phyloP scores from a whole-genome alignment of 2,113 vertebrate species.

The Motacilla tschutschensis region DNA sequence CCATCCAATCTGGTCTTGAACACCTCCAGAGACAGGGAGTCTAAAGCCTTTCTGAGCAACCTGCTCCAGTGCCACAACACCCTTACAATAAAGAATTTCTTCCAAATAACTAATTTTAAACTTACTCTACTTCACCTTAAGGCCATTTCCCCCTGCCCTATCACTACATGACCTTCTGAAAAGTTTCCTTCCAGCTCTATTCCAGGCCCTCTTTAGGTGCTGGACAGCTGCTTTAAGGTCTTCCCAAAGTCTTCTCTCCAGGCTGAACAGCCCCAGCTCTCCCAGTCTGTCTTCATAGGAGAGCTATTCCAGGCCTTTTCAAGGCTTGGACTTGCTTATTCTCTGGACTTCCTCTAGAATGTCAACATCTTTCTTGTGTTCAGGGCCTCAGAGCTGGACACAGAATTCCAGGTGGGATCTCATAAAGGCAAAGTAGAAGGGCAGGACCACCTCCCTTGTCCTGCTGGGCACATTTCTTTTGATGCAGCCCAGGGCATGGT shows the following conservation, averaged over 20 bases:
- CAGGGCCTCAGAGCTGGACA: not conserved
- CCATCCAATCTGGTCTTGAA: not conserved
- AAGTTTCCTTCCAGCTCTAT: not conserved
- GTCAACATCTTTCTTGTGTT: not conserved
- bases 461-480: not conserved
- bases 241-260: not conserved
- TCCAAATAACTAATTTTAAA: not conserved
- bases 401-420: not conserved
- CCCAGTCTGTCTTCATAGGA: not conserved
- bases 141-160: not conserved
- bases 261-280: not conserved
- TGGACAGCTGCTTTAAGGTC: not conserved
- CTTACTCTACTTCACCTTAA: not conserved
- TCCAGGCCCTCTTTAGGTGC: not conserved
- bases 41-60: not conserved
- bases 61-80: not conserved
- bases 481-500: accelerated
- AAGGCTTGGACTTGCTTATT: not conserved
- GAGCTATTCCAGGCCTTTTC: not conserved
- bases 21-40: not conserved
- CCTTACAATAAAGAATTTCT: not conserved
- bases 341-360: not conserved
- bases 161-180: not conserved
- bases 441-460: not conserved
- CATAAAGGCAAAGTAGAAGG: not conserved